phyloP scores from a whole-genome alignment of 2,888 invertebrate species.

The Mylabris sibirica region DNA sequence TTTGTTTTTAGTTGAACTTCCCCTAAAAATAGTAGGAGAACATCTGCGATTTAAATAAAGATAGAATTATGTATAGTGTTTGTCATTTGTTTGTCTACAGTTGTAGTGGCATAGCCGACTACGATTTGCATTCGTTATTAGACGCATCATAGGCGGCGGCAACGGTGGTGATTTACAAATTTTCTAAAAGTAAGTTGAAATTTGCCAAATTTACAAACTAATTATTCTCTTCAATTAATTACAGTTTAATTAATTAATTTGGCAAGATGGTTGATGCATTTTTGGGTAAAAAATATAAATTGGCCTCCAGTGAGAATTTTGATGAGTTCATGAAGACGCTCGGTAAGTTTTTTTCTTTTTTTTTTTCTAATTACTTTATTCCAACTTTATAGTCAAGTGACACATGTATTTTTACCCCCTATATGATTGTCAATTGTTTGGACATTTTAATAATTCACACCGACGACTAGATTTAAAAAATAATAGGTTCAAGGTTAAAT shows the following conservation, averaged over 20 bases:
- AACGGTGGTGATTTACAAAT: background rate
- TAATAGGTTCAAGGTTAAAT: too few species aligned
- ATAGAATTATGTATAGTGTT: background rate
- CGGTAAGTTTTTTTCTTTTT: slow-evolving; percentile 67
- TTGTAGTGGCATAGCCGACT: background rate
- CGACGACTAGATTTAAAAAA: too few species aligned
- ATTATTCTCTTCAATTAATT: background rate
- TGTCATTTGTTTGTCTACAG: background rate
- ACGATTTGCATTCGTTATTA: background rate
- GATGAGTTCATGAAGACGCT: slow-evolving; percentile 89
- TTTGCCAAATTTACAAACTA: background rate
- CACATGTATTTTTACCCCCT: background rate
- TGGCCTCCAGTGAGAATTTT: slow-evolving; percentile 81
- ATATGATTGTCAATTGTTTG: background rate
- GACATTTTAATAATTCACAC: background rate
- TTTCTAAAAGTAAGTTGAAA: background rate
- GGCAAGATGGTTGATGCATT: slow-evolving; percentile 54
- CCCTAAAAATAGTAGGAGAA: slow-evolving; percentile 13
- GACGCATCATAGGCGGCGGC: background rate
- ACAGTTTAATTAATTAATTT: background rate
- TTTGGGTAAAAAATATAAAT: slow-evolving; percentile 74
- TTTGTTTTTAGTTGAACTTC: slow-evolving; percentile 14
- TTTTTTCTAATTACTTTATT: background rate
- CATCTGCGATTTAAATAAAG: background rate
- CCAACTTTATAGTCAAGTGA: background rate